Conservation (phyloP, 2,888 invertebrate species). For the Andrena bucephala region DNA sequence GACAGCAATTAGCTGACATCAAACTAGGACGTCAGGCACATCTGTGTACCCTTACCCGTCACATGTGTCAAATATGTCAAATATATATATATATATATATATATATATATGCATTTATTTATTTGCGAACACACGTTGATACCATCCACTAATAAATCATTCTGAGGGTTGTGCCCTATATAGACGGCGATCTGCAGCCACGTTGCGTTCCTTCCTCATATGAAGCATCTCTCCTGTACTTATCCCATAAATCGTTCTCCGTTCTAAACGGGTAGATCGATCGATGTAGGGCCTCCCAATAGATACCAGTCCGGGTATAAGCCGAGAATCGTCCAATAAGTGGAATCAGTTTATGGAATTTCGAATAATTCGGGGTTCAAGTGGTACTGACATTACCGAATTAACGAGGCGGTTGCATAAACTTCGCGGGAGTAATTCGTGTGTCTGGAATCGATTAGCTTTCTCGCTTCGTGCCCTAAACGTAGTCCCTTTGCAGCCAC, state of each 20-base stretch:
- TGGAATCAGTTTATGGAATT: slow-evolving; percentile 43
- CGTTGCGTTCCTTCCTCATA: slow-evolving; percentile 61
- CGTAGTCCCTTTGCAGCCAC: slow-evolving; percentile 33
- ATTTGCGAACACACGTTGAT: slow-evolving; percentile 28
- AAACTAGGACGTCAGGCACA: slow-evolving; percentile 2
- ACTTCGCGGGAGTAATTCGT: slow-evolving; percentile 65
- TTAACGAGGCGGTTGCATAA: slow-evolving; percentile 66
- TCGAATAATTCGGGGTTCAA: slow-evolving; percentile 62
- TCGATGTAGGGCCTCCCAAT: not conserved
- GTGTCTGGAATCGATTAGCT: slow-evolving; percentile 65
- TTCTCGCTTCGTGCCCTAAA: slow-evolving; percentile 30
- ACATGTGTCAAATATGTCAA: not conserved
- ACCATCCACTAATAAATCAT: slow-evolving; percentile 57
- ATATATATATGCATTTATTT: not conserved
- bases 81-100: not conserved
- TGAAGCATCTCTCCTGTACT: slow-evolving; percentile 40
- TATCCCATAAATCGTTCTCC: not conserved
- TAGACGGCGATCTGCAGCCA: slow-evolving; percentile 69
- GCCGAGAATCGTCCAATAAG: slow-evolving; percentile 46
- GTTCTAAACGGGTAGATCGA: not conserved
- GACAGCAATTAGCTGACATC: not conserved
- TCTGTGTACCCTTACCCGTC: not conserved
- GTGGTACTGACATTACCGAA: slow-evolving; percentile 59
- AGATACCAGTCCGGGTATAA: slow-evolving; percentile 38
- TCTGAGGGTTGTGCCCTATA: slow-evolving; percentile 48